Base-by-base conservation (phyloP, 2,797 vertebrate genomes). In the Diplodus puntazzo region DNA sequence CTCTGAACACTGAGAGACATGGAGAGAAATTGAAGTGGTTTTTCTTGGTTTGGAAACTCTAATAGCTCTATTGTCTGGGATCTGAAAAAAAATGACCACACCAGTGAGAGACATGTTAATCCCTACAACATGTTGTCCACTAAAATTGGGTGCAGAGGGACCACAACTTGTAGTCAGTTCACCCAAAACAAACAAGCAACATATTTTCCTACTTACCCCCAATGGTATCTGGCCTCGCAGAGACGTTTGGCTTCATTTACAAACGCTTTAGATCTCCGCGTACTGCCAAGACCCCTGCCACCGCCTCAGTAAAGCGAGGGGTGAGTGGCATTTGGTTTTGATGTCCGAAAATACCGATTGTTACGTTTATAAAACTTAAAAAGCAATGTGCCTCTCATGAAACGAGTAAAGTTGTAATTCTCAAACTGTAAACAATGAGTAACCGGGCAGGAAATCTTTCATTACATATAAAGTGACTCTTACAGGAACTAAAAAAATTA, bases 21-120 rank as follows among this genome's bases (percentile, higher is more conserved):
- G 58, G 46, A 43, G 60, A 71, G 50, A 71, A 81, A 84, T 27
- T 78, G 67, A 80, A 75, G 60, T 59, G 43, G 46, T 66, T 85
- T 83, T 69, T 59, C 46, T 79, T 77, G 60, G 73, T 81, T 79
- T 77, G 77, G 73, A 83, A 83, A 80, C 62, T 70, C 42, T 72
- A 82, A 87, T 78, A 52, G 74, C 72, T 81, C 52, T 64, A 85
- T 89, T 90, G 81, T 88, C 79, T 77, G 20, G 66, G 74, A 73
- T 71, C 75, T 30, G 34, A 34, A 34, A 34, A 34, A 75, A 81
- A 60, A 59, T 52, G 52, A 80, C 78, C 66, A 78, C 75, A 75
- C 48, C 52, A 72, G 45, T 75, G 30, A 71, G 27, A 73, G 53
- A 72, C 20, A 62, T 81, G 53, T 75, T 85, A 76, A 89, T 80